Evolutionary conservation across 2,113 vertebrate species (phyloP), one percentile per base, ranked within the genome.

Genomic region (Sinocyclocheilus rhinocerous): DNA sequence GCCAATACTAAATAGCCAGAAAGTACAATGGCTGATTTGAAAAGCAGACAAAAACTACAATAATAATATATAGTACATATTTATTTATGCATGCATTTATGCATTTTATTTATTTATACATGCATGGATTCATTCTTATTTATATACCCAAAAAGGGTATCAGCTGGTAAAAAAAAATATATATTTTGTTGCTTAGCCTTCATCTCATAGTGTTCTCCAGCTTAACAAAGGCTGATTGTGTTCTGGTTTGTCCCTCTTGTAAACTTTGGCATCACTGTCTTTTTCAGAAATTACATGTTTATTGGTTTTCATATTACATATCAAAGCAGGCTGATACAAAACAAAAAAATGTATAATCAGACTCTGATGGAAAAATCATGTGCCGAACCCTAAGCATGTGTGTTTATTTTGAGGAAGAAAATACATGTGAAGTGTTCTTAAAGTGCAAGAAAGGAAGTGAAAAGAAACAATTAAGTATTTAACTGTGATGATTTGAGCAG

Each of bases 191-290:
- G 29, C 33, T 61, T 12, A 7, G 57, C 57, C n/a, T 45, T 13
- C n/a, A 63, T 80, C 36, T 24, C 72, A 24, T 75, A 36, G 67
- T 0, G 0, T 39, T 76, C 42, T 76, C 42, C 13, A 26, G 6
- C 22, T 45, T 26, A 26, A 76, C 73, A 50, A 24, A 63, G 55
- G 3, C 22, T 80, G 33, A 24, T 45, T 80, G 57, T 80, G 29
- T 63, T 80, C 78, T 61, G 79, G 59, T 7, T 42, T 81, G 29
- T 59, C 33, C 15, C 75, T 55, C 26, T 77, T 77, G 48, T 72
- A 52, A 55, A 55, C 24, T 55, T 76, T 77, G 48, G 4, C 6
- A 55, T 33, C 24, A 77, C 24, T 29, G 11, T 76, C 22, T 48
- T 26, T 26, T 50, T 16, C 77, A 16, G 57, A 24, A 42, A 81